Evolutionary conservation across 2,888 invertebrate species (phyloP), one percentile per base, ranked within the genome.

Genomic region (Koerneria pararmatus): DNA sequence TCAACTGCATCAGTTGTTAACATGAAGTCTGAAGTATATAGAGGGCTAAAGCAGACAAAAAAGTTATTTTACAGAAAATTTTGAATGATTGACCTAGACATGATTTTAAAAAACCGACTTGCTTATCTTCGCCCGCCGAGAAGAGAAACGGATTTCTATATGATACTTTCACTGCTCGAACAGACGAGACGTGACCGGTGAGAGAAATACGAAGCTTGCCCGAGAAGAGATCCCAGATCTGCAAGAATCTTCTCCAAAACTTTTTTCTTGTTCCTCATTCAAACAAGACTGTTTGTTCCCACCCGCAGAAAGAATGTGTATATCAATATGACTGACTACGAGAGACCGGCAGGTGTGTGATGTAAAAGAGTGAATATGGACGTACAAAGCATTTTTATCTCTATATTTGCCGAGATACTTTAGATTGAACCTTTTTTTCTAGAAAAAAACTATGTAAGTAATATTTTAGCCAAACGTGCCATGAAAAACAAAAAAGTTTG

Each of bases 61-160:
- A 22, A 6, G 24, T 51, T 6, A 6, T 15, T 24, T 51, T 24
- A 51, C 8, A 8, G 22, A 15, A 27, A 22, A 6, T 24, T 46
- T 19, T 15, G 46, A 46, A 15, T 46, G 11, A 15, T 46, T 15
- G 11, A 51, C 19, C 8, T 41, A 8, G 24, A 24, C 8, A 51
- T 51, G 6, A 51, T 31, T 1, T 4, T 27, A 11, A 32, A n/a
- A 8, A 29, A 24, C 58, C 41, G 27, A 79, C 82, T 87, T 95
- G 94, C 79, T 97, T 89, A 85, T 99, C 98, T 87, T 99, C 98
- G 15, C 98, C 97, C 84, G 95, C 95, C 73, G 95, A 95, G 86
- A 99, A 99, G 57, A 99, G 86, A 84, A 98, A 99, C 1, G 98
- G 98, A 87, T 99, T 97, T 75, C 95, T 87, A 0, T 89, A 85